phyloP scores from a whole-genome alignment of 2,797 vertebrate genomes.

The Paedocypris micromegethes region DNA sequence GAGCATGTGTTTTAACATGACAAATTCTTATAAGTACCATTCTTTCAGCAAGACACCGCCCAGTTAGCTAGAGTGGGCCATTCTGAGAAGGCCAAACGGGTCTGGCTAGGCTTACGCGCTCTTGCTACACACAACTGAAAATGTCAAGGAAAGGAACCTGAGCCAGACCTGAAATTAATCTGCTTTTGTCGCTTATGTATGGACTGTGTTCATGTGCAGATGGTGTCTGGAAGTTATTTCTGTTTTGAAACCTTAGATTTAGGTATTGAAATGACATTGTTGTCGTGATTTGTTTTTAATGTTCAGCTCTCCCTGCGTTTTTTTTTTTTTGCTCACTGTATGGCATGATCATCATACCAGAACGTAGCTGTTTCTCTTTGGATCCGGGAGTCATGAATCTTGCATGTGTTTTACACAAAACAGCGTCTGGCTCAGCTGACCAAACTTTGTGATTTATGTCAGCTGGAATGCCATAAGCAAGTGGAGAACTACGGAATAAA shows the following conservation, averaged over 20 bases:
- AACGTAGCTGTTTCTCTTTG: slow-evolving; percentile 9
- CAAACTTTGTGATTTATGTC: slow-evolving; percentile 35
- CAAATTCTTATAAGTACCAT: slow-evolving; percentile 10
- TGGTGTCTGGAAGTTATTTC: slow-evolving; percentile 34
- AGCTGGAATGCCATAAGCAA: slow-evolving; percentile 31
- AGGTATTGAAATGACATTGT: slow-evolving; percentile 11
- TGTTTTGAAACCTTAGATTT: slow-evolving; percentile 29
- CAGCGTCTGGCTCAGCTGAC: slow-evolving; percentile 29
- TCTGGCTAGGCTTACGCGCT: slow-evolving; percentile 11
- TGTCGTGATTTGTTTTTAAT: slow-evolving; percentile 25
- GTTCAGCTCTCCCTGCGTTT: neutral
- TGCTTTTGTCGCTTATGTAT: slow-evolving; percentile 34
- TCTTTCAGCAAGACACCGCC: slow-evolving; percentile 17
- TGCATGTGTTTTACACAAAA: slow-evolving; percentile 30
- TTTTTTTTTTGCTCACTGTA: slow-evolving; percentile 13
- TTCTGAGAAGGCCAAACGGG: slow-evolving; percentile 11
- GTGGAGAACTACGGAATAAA: slow-evolving; percentile 1
- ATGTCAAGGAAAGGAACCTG: slow-evolving; percentile 16
- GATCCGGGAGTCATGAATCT: slow-evolving; percentile 19
- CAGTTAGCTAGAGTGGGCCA: slow-evolving; percentile 30
- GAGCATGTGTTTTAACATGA: slow-evolving; percentile 15
- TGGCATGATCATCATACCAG: slow-evolving; percentile 21
- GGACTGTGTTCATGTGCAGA: slow-evolving; percentile 16
- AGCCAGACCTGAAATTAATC: slow-evolving; percentile 29
- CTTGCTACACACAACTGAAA: slow-evolving; percentile 20